A percentile compares a stretch with the other conserved stretches of the same genome.
Conservation (phyloP, 2,888 invertebrate genomes). For the Rhagonycha lutea region DNA sequence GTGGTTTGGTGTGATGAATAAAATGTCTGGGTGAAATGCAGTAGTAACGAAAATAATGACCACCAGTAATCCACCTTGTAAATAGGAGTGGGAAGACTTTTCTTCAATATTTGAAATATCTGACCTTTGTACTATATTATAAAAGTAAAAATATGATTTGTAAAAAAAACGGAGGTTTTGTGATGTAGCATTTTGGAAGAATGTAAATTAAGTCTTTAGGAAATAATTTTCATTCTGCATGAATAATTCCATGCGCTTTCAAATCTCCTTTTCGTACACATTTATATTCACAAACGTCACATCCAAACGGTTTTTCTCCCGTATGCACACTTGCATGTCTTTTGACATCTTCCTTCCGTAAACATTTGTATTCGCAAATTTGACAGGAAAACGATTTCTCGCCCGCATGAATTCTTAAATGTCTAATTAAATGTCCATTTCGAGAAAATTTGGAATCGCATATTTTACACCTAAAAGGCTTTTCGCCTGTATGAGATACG, state of each 20-base stretch:
- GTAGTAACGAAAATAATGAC: no score
- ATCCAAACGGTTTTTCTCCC: neutral
- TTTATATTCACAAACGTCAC: neutral
- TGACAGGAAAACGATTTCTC: neutral
- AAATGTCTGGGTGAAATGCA: no score
- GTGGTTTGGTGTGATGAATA: no score
- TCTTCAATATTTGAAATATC: no score
- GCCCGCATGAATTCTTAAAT: neutral
- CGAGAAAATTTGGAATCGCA: neutral
- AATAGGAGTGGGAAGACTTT: no score
- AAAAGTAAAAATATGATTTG: neutral
- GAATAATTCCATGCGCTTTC: neutral
- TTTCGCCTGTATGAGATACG: neutral
- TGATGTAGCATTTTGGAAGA: neutral
- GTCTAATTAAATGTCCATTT: neutral
- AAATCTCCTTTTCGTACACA: neutral
- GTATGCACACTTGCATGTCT: neutral
- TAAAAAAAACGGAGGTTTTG: neutral
- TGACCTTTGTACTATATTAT: no score
- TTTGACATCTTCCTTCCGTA: neutral
- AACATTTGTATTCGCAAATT: neutral
- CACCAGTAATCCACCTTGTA: no score
- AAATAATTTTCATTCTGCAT: neutral
- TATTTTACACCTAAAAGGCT: neutral
- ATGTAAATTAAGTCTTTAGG: neutral